Evolutionary conservation across 2,888 invertebrate species (phyloP).

Genomic region (Fragum whitleyi): DNA sequence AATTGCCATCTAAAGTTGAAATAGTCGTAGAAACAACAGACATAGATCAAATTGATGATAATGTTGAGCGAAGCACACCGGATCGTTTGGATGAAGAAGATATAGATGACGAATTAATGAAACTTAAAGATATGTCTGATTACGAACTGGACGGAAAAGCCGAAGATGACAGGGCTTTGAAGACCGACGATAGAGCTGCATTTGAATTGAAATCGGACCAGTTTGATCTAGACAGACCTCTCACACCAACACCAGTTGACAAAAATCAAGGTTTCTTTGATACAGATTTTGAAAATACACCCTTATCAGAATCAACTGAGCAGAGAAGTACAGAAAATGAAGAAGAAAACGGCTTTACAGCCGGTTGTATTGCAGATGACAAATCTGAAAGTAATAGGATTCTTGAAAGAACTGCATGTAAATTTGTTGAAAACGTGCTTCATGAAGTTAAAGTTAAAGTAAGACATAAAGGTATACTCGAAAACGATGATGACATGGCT

Average conservation of each 20-base stretch:
- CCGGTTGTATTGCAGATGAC: slow-evolving; percentile 36
- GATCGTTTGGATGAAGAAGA: slow-evolving; percentile 54
- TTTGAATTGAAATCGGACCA: slow-evolving; percentile 77
- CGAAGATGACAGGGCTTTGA: slow-evolving; percentile 47
- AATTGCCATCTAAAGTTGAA: not conserved
- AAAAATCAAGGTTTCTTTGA: slow-evolving; percentile 75
- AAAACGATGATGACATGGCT: slow-evolving; percentile 62
- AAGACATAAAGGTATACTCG: slow-evolving; percentile 60
- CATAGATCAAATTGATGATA: slow-evolving; percentile 26
- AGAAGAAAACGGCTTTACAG: slow-evolving; percentile 28
- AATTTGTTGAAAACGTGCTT: slow-evolving; percentile 81
- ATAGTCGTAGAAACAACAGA: slow-evolving; percentile 48
- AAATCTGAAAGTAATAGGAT: slow-evolving; percentile 37
- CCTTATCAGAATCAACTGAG: not conserved
- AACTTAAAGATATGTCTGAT: slow-evolving; percentile 57
- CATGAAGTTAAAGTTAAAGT: slow-evolving; percentile 79
- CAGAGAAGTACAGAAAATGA: not conserved
- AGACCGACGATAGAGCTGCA: slow-evolving; percentile 54
- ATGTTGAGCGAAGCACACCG: slow-evolving; percentile 48
- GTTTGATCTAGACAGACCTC: slow-evolving; percentile 87
- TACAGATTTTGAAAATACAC: slow-evolving; percentile 38
- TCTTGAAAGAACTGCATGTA: slow-evolving; percentile 76
- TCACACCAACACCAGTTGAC: slow-evolving; percentile 85
- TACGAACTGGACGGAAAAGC: slow-evolving; percentile 54
- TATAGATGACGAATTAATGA: slow-evolving; percentile 62